phyloP scores from a whole-genome alignment of 2,797 vertebrate genomes.

The Pampus argenteus region DNA sequence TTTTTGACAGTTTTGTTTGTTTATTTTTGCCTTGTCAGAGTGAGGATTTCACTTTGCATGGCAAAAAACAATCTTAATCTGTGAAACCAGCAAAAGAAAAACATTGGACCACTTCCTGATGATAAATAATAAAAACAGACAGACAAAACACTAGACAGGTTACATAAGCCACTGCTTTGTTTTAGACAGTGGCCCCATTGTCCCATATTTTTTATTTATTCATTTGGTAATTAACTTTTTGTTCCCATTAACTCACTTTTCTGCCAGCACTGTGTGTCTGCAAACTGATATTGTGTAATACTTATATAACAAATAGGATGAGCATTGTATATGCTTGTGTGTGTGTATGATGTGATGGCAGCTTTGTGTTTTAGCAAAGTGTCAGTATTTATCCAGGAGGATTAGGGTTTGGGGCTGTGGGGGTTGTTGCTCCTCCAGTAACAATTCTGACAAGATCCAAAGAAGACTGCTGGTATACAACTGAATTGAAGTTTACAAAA shows the following conservation, averaged over 20 bases:
- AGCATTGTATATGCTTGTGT: neutral
- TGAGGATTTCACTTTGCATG: too few relatives aligned
- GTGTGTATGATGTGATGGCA: conserved; percentile 8
- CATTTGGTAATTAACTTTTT: neutral
- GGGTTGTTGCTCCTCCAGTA: neutral
- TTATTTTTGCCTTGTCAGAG: neutral
- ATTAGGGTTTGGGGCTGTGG: neutral
- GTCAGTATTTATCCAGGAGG: conserved; percentile 29
- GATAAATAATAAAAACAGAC: neutral
- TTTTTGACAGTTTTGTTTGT: too few relatives aligned
- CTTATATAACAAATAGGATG: conserved; percentile 7
- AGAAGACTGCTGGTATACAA: conserved; percentile 21
- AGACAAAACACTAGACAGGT: neutral
- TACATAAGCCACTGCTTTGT: conserved; percentile 14
- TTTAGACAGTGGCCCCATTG: neutral
- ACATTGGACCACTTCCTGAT: neutral
- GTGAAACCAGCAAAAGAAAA: neutral
- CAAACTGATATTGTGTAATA: conserved; percentile 25
- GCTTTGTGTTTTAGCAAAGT: conserved; percentile 32
- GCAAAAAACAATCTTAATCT: neutral
- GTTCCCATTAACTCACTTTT: conserved; percentile 10
- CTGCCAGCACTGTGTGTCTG: neutral
- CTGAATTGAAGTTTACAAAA: too few relatives aligned
- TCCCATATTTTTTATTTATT: neutral
- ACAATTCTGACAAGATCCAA: conserved; percentile 36